A percentile compares a stretch with the other conserved stretches of the same genome.
phyloP scores from a whole-genome alignment of 2,888 invertebrate species.

The Andrena marginata region DNA sequence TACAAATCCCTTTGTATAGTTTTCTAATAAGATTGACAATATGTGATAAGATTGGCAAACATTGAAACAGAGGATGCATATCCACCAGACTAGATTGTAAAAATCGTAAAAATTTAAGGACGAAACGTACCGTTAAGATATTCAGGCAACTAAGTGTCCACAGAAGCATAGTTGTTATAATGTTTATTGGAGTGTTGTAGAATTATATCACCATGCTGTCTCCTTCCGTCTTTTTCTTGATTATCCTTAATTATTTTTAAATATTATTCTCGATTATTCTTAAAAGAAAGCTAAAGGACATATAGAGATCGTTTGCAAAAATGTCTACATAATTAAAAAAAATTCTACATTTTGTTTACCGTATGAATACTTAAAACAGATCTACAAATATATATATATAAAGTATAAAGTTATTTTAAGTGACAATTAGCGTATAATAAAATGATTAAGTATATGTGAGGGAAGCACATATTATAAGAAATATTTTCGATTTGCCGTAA shows the following conservation, averaged over 20 bases:
- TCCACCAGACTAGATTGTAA: neutral
- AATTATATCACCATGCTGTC: conserved; percentile 36
- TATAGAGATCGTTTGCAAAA: neutral
- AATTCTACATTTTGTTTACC: too few species aligned
- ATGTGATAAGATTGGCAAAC: neutral
- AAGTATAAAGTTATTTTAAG: too few species aligned
- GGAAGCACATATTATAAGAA: neutral
- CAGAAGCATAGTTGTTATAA: conserved; percentile 53
- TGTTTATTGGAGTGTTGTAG: conserved; percentile 6
- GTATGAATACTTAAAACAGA: too few species aligned
- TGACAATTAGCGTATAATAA: too few species aligned
- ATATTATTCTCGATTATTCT: too few species aligned
- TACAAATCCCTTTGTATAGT: neutral
- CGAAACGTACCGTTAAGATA: conserved; percentile 60
- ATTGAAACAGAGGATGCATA: neutral
- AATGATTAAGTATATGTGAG: too few species aligned
- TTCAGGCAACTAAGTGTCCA: conserved; percentile 47
- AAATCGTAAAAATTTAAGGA: neutral
- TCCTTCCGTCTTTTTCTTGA: neutral
- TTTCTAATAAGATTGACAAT: neutral
- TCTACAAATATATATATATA: too few species aligned
- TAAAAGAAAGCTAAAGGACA: neutral
- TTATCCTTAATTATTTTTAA: neutral
- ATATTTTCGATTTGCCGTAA: neutral
- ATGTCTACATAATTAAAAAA: too few species aligned